Conservation (phyloP, 2,113 vertebrate genomes). For the Tachysurus vachellii region DNA sequence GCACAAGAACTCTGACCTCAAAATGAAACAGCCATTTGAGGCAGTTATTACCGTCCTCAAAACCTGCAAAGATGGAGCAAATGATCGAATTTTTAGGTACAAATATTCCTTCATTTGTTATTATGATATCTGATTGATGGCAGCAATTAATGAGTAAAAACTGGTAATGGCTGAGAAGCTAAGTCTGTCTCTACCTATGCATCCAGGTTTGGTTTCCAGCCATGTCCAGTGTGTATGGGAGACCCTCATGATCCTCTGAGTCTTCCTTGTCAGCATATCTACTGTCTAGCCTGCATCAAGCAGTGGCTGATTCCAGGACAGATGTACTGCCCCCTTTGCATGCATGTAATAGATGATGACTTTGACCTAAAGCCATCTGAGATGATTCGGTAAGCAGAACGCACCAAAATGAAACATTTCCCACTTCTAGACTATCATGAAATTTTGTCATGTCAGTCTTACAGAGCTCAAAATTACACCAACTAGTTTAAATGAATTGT, state of each 20-base stretch:
- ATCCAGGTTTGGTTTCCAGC: conserved; percentile 71
- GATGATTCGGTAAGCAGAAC: conserved; percentile 72
- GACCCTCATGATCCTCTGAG: conserved; percentile 78
- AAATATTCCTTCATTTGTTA: not conserved
- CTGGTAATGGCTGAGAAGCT: not conserved
- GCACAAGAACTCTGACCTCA: conserved; percentile 77
- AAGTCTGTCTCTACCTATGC: conserved; percentile 3
- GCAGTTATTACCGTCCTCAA: conserved; percentile 79
- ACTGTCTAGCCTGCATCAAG: conserved; percentile 78
- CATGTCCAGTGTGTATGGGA: conserved; percentile 77
- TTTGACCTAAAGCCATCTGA: conserved; percentile 67
- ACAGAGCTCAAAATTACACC: not conserved
- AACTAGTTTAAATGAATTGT: not conserved
- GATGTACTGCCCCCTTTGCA: conserved; percentile 82
- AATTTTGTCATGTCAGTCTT: not conserved
- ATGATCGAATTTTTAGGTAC: conserved; percentile 76
- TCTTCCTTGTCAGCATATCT: conserved; percentile 83
- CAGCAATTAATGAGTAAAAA: not conserved
- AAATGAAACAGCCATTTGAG: conserved; percentile 75
- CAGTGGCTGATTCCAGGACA: conserved; percentile 73
- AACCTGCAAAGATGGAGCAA: conserved; percentile 79
- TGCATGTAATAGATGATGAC: conserved; percentile 54
- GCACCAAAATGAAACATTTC: not conserved
- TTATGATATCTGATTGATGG: not conserved
- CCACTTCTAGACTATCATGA: not conserved